phyloP scores from a whole-genome alignment of 2,888 invertebrate species.

The Dasysyrphus tricinctus region DNA sequence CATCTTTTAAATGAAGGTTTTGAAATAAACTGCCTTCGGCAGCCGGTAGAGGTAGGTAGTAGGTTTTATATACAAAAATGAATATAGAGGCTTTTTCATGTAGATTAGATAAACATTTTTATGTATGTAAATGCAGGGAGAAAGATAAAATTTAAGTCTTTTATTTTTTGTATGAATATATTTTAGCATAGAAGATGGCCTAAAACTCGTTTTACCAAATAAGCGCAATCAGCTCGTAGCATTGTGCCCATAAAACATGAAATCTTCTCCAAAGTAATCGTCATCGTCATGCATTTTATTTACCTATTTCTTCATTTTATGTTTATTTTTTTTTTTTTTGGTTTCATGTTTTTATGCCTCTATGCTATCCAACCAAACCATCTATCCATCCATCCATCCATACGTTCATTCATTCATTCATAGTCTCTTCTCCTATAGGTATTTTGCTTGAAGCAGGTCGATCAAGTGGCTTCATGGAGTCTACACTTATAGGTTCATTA shows the following conservation, averaged over 20 bases:
- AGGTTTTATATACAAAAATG: not conserved
- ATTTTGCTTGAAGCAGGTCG: conserved; percentile 68
- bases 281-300: conserved; percentile 51
- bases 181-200: not conserved
- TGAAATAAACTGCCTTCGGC: not conserved
- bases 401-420: conserved; percentile 2
- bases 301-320: conserved; percentile 15
- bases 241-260: conserved; percentile 41
- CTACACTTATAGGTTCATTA: conserved; percentile 43
- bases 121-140: not conserved
- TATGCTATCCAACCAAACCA: not conserved
- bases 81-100: not conserved
- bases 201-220: conserved; percentile 66
- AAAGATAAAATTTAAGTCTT: not conserved
- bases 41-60: too few species aligned
- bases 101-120: conserved; percentile 27
- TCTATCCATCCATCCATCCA: conserved; percentile 3
- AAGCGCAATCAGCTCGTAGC: conserved; percentile 48
- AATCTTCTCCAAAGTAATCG: conserved; percentile 42
- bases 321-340: not conserved
- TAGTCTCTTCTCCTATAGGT: conserved; percentile 23
- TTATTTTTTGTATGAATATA: not conserved
- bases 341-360: not conserved
- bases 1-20: conserved; percentile 2
- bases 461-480: conserved; percentile 66